A percentile compares a stretch with the other conserved stretches of the same genome.
Evolutionary conservation across 2,888 invertebrate species (phyloP).

Genomic region (Pasiphila rectangulata): DNA sequence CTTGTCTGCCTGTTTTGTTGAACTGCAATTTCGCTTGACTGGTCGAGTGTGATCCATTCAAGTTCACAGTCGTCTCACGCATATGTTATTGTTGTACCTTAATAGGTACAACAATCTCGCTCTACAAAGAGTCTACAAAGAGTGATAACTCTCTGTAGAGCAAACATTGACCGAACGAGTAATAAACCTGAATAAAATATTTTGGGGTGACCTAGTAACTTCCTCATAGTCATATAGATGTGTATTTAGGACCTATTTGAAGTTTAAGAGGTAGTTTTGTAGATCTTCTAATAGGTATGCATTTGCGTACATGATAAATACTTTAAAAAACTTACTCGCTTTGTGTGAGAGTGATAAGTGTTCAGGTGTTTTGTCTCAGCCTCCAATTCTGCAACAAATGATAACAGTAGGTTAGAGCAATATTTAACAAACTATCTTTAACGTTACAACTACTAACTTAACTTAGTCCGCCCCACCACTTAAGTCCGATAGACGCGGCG

Average conservation of each 20-base stretch:
- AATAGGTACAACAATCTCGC: background rate
- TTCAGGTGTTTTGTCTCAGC: slow-evolving; percentile 34
- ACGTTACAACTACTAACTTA: no score
- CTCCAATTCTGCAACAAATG: slow-evolving; percentile 49
- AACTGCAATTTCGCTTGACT: slow-evolving; percentile 41
- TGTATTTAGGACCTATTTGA: no score
- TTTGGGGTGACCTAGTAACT: background rate
- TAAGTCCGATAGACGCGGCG: no score
- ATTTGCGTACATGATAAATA: no score
- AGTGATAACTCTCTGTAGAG: no score
- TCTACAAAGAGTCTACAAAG: background rate
- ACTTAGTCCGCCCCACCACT: no score
- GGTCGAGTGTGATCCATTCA: slow-evolving; percentile 47
- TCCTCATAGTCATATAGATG: no score
- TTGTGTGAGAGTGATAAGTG: slow-evolving; percentile 26
- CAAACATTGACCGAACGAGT: background rate
- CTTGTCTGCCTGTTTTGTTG: slow-evolving; percentile 35
- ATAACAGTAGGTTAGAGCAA: slow-evolving; percentile 21
- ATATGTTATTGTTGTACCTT: slow-evolving; percentile 42
- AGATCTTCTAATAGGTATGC: background rate
- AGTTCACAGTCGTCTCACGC: slow-evolving; percentile 66
- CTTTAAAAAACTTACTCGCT: slow-evolving; percentile 37
- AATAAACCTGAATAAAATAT: background rate
- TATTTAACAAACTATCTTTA: no score
- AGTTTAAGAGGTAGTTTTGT: no score